These are phyloP conservation scores for Drosophila anomelani DNA, from an alignment of 2,888 invertebrate genomes.

Conservation along the genomic window DNA sequence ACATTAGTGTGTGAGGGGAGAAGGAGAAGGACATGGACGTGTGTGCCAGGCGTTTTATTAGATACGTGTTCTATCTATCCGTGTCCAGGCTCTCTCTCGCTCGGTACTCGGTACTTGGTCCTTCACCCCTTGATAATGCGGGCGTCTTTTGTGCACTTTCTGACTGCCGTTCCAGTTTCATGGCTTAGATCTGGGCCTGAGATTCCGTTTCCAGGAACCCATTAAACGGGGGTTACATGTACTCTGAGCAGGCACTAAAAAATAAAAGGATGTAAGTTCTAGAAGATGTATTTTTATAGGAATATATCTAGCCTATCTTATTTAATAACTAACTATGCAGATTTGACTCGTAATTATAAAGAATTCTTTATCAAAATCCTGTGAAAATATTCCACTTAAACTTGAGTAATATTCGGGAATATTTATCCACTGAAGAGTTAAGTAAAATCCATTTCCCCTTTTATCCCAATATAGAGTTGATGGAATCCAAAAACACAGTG, in stretches of 20 bases:
- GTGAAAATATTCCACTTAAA: not conserved
- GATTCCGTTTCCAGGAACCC: not conserved
- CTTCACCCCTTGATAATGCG: slow-evolving; percentile 15
- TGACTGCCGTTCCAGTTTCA: slow-evolving; percentile 13
- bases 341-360: not conserved
- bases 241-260: not conserved
- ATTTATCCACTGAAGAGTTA: no score
- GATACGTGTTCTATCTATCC: slow-evolving; percentile 75
- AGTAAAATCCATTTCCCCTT: not conserved
- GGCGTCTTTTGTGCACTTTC: slow-evolving; percentile 41
- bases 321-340: no score
- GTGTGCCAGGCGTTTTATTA: slow-evolving; percentile 71
- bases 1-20: slow-evolving; percentile 31
- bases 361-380: no score
- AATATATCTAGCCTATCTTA: no score
- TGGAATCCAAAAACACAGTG: not conserved
- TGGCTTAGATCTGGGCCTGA: slow-evolving; percentile 6
- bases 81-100: slow-evolving; percentile 19
- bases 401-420: not conserved
- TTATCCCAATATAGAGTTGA: not conserved
- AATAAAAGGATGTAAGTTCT: not conserved
- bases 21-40: slow-evolving; percentile 30
- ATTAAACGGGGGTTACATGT: not conserved
- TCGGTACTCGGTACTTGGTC: slow-evolving; percentile 2
- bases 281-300: not conserved